Evolutionary conservation across 1,140 invertebrate genomes (phyloP), one percentile per base, ranked within the genome.

Genomic region (Drosophila tristis): DNA sequence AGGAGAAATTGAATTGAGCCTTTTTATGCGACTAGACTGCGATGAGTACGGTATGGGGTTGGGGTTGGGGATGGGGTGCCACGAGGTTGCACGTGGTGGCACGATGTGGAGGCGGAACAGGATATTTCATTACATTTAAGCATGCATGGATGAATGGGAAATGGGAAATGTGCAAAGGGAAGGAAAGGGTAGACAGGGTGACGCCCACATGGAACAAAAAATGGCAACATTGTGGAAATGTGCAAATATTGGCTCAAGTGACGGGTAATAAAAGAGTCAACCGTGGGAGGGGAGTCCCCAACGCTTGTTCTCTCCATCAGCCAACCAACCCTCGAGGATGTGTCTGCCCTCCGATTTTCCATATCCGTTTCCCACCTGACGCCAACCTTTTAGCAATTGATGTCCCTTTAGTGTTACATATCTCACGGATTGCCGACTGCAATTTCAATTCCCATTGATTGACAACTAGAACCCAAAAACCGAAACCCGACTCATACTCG

Each of bases 81-180:
- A 35, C 31, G 31, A 35, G 31, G 35, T 39, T 39, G 35, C 35
- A 39, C 4, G 11, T 8, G 35, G 35, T 39, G 35, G 35, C 35
- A 39, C 11, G 35, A 42, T 8, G 45, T 23, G 35, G 43, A 49
- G 51, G 43, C 72, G 80, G 78, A 86, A 86, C 82, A 81, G 82
- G 82, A 89, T 86, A 87, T 87, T 87, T 87, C 84, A 89, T 89
- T 87, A 90, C 85, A 84, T 87, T 87, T 89, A 70, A 85, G 84
- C 85, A 87, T 89, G 82, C 82, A 87, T 87, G 82, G 80, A 45
- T 72, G 71, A 62, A 49, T 68, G 50, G 58, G 44, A 54, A 20
- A n/a, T 44, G 15, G 42, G 68, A 45, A 59, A 42, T 44, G 31
- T 25, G 1, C 29, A 8, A 7, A 2, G 15, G 45, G n/a, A 11